Conservation (phyloP, 2,797 vertebrate genomes). For the Tangara arthus region DNA sequence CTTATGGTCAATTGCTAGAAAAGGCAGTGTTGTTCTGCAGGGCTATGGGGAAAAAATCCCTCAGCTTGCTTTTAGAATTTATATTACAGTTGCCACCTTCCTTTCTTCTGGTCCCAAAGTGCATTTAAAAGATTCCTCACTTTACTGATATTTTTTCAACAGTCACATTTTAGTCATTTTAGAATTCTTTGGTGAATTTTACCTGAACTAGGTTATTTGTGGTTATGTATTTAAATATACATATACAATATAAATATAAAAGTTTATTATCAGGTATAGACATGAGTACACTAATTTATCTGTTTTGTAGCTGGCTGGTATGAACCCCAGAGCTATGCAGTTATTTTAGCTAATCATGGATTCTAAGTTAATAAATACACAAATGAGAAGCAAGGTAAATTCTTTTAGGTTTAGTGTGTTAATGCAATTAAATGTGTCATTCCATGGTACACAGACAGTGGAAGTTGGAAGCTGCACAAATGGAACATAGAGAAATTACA, state of each 20-base stretch:
- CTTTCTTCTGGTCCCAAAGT: background rate
- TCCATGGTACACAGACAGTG: fast-evolving
- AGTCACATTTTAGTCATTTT: background rate
- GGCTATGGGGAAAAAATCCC: fast-evolving
- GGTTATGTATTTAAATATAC: background rate
- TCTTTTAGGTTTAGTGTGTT: background rate
- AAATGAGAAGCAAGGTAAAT: background rate
- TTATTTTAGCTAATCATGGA: background rate
- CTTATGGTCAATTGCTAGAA: background rate
- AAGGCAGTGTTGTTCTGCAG: background rate
- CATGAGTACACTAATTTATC: background rate
- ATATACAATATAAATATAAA: too few species aligned
- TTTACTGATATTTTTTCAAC: background rate
- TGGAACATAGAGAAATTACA: background rate
- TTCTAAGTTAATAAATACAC: background rate
- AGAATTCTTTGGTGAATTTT: background rate
- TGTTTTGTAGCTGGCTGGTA: background rate
- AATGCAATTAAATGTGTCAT: background rate
- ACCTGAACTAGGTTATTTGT: background rate
- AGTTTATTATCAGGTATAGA: background rate
- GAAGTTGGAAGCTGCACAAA: background rate
- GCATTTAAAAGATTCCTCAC: background rate
- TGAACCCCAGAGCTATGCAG: background rate
- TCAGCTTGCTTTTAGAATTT: background rate
- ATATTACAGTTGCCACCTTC: background rate